Evolutionary conservation across 2,888 invertebrate species (phyloP).

Genomic region (Plagodis pulveraria): DNA sequence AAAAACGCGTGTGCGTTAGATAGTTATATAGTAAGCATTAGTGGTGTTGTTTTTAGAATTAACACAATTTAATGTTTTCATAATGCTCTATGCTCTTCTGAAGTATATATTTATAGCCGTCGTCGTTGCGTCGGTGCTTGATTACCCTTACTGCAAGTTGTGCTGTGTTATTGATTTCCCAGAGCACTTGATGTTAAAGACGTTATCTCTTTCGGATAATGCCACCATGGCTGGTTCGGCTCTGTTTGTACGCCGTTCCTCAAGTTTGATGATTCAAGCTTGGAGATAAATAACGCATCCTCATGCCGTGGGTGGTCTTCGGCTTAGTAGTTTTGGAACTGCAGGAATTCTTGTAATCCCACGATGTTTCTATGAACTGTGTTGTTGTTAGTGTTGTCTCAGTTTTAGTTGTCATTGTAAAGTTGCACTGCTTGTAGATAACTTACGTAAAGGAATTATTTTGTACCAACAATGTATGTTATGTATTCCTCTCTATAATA

Average conservation of each 20-base stretch:
- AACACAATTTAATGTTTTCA: no score
- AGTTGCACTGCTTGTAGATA: no score
- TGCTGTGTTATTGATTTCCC: conserved; percentile 35
- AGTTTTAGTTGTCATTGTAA: not conserved
- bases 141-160: conserved; percentile 8
- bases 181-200: conserved; percentile 33
- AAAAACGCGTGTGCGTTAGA: no score
- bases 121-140: not conserved
- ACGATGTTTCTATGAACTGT: not conserved
- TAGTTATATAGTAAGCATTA: no score
- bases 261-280: conserved; percentile 40
- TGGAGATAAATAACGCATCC: conserved; percentile 37
- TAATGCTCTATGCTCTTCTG: no score
- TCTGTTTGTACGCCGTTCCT: conserved; percentile 47
- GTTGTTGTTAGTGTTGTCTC: not conserved
- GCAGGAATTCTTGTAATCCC: conserved; percentile 1
- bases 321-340: conserved; percentile 12
- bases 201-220: conserved; percentile 40
- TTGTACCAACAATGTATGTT: no score
- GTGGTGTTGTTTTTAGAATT: no score
- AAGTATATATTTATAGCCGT: not conserved
- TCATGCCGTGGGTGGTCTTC: conserved; percentile 41
- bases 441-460: no score
- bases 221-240: conserved; percentile 37
- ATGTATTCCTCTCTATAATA: no score